A percentile compares a stretch with the other conserved stretches of the same genome.
Evolutionary conservation across 2,888 invertebrate species (phyloP).

Genomic region (Oscheius sp.): DNA sequence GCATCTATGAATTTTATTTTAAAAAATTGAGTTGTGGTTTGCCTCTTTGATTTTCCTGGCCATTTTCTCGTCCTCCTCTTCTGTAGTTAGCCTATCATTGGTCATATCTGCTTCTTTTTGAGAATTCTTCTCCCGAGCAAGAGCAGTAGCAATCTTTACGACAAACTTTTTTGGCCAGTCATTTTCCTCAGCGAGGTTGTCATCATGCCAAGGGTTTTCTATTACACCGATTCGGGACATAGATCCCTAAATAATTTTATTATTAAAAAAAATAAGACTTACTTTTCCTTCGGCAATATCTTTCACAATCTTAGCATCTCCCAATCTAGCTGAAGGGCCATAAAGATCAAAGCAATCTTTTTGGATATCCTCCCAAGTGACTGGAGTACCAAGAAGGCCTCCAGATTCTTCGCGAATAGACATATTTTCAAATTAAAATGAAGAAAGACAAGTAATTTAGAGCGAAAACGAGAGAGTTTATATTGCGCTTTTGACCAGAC

Average conservation of each 20-base stretch:
- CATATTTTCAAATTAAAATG: constrained; percentile 2
- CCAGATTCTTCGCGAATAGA: background rate
- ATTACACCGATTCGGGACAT: constrained; percentile 11
- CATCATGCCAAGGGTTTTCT: constrained; percentile 4
- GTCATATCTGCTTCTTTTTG: too few relatives aligned
- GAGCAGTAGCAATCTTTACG: constrained; percentile 12
- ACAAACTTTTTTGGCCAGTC: constrained; percentile 3
- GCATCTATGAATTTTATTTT: background rate
- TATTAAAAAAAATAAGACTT: background rate
- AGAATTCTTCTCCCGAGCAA: constrained; percentile 10
- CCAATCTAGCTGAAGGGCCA: background rate
- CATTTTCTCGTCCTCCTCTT: background rate
- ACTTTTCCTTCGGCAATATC: constrained; percentile 19
- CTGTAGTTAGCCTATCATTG: background rate
- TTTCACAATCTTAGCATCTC: background rate
- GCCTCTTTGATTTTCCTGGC: background rate
- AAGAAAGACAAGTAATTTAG: too few relatives aligned
- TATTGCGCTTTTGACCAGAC: too few relatives aligned
- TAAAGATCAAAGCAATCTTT: constrained; percentile 4
- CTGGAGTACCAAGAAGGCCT: constrained; percentile 8
- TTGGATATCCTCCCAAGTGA: constrained; percentile 17
- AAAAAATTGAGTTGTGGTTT: background rate
- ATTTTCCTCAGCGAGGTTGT: background rate
- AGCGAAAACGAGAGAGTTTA: too few relatives aligned
- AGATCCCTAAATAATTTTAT: background rate